phyloP scores from a whole-genome alignment of 2,113 vertebrate genomes.

The Raja brachyura region DNA sequence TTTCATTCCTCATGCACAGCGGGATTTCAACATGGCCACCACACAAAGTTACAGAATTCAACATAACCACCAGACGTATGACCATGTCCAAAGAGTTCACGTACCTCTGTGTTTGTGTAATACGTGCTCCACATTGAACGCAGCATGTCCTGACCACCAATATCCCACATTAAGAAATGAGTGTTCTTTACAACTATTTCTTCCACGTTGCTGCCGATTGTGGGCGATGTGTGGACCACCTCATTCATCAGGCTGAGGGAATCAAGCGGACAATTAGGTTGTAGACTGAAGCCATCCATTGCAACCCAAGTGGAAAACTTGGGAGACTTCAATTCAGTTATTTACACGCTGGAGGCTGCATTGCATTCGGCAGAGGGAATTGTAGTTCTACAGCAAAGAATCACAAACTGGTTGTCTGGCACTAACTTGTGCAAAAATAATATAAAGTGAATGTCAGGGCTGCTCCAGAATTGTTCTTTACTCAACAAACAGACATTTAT shows the following conservation, averaged over 20 bases:
- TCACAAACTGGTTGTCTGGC: not conserved
- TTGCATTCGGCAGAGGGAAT: not conserved
- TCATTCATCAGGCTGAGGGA: conserved; percentile 65
- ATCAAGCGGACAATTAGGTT: not conserved
- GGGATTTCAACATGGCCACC: not conserved
- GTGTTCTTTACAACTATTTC: conserved; percentile 66
- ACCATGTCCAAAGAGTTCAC: not conserved
- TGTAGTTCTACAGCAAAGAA: not conserved
- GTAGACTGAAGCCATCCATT: not conserved
- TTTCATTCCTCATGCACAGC: not conserved
- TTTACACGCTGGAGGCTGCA: not conserved
- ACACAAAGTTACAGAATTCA: not conserved
- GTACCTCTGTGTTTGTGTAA: conserved; percentile 71
- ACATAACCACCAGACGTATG: too few relatives aligned
- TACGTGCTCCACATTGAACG: conserved; percentile 67
- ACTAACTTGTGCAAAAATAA: not conserved
- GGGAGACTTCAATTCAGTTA: not conserved
- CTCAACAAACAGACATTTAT: not conserved
- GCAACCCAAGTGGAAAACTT: not conserved
- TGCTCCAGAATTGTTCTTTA: not conserved
- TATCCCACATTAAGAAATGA: conserved; percentile 74
- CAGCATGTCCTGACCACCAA: conserved; percentile 70
- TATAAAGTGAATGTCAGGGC: not conserved
- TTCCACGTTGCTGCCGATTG: conserved; percentile 74
- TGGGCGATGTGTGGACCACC: conserved; percentile 69